Percentiles rank a stretch among this genome's conserved stretches.
Evolutionary conservation across 1,140 invertebrate species (phyloP).

Genomic region (Drosophila melanica): DNA sequence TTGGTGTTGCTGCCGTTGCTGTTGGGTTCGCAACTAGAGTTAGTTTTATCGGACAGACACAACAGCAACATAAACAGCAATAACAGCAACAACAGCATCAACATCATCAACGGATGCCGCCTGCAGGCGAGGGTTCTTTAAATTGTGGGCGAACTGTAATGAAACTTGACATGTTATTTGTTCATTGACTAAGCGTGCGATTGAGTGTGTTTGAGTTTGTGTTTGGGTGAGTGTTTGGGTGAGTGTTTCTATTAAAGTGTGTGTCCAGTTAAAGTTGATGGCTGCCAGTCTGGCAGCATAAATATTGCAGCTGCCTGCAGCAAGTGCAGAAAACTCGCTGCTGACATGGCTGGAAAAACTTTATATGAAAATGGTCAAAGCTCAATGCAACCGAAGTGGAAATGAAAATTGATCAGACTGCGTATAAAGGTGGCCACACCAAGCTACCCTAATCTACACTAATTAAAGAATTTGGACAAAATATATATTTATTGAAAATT

Average conservation of each 20-base stretch:
- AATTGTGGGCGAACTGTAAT: constrained; percentile 70
- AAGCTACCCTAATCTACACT: background rate
- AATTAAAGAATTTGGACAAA: background rate
- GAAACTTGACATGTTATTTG: constrained; percentile 83
- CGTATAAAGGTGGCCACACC: background rate
- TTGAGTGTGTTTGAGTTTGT: constrained; percentile 43
- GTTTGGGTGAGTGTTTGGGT: background rate
- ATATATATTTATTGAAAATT: too few species aligned
- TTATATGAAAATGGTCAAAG: constrained; percentile 8
- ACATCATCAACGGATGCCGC: constrained; percentile 29
- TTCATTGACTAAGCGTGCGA: constrained; percentile 66
- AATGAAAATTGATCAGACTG: constrained; percentile 12
- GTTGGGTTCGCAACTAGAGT: constrained; percentile 32
- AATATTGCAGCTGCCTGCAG: constrained; percentile 48
- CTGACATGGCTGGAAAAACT: constrained; percentile 32
- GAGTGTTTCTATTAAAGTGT: constrained; percentile 11
- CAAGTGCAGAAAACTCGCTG: constrained; percentile 32
- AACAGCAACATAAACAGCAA: constrained; percentile 15
- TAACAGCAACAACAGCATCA: constrained; percentile 13
- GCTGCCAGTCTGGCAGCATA: constrained; percentile 37
- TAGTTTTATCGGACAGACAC: constrained; percentile 52
- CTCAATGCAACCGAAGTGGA: background rate
- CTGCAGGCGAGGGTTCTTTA: constrained; percentile 42
- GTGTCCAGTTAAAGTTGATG: constrained; percentile 14
- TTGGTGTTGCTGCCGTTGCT: constrained; percentile 28